Percentiles rank a stretch among this genome's conserved stretches.
Evolutionary conservation across 2,113 vertebrate species (phyloP).

Genomic region (Pseudolaguvia tuberculata): DNA sequence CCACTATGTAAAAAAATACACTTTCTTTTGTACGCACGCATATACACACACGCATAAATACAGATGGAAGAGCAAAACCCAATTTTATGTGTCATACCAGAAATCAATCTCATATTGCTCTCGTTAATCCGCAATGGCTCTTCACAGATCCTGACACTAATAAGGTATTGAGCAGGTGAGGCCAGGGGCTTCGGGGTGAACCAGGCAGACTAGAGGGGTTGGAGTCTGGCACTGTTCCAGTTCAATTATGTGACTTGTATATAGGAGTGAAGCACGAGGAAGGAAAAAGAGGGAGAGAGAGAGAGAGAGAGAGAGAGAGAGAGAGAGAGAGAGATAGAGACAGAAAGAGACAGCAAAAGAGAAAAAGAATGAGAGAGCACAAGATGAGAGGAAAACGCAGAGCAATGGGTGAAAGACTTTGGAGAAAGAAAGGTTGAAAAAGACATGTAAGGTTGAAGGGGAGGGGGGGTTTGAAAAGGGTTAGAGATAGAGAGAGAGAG

Average conservation of each 20-base stretch:
- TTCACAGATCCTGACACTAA: slow-evolving; percentile 95
- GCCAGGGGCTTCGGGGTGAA: slow-evolving; percentile 64
- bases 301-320: slow-evolving; percentile 58
- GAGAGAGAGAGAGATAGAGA: slow-evolving; percentile 45
- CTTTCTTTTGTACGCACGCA: slow-evolving; percentile 42
- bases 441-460: slow-evolving; percentile 55
- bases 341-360: slow-evolving; percentile 42
- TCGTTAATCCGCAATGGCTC: slow-evolving; percentile 92
- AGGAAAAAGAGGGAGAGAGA: slow-evolving; percentile 49
- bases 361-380: slow-evolving; percentile 45
- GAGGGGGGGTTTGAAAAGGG: slow-evolving; percentile 60
- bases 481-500: slow-evolving; percentile 60
- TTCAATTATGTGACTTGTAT: slow-evolving; percentile 84
- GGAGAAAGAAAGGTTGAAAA: slow-evolving; percentile 62
- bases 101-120: slow-evolving; percentile 99
- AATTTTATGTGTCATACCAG: slow-evolving; percentile 80
- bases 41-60: slow-evolving; percentile 35
- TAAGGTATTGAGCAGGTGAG: slow-evolving; percentile 97
- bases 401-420: slow-evolving; percentile 68
- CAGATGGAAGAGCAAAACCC: slow-evolving; percentile 59
- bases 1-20: slow-evolving; percentile 16
- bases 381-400: slow-evolving; percentile 47
- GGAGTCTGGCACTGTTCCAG: slow-evolving; percentile 77
- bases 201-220: slow-evolving; percentile 50
- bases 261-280: slow-evolving; percentile 62